Evolutionary conservation across 2,797 vertebrate species (phyloP).

Genomic region (Discoglossus pictus): DNA sequence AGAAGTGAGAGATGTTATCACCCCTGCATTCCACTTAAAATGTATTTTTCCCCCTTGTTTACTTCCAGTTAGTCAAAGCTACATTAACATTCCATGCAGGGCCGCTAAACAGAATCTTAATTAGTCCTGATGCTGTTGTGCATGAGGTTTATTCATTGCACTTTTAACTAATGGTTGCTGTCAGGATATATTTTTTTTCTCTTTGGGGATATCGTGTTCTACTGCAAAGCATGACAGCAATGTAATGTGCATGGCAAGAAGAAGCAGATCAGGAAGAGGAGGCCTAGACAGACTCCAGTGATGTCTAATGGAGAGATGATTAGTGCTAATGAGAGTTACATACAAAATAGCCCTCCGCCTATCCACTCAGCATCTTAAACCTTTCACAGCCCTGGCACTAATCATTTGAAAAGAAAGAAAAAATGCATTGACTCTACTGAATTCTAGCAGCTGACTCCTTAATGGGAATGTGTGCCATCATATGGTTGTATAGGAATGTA

Average conservation of each 20-base stretch:
- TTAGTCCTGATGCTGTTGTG: constrained; percentile 75
- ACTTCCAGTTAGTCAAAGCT: constrained; percentile 69
- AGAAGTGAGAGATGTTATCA: constrained; percentile 77
- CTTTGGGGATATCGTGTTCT: constrained; percentile 73
- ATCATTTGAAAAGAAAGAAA: constrained; percentile 7
- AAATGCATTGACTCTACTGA: not conserved
- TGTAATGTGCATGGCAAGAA: constrained; percentile 64
- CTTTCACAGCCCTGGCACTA: constrained; percentile 1
- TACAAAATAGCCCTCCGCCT: constrained; percentile 48
- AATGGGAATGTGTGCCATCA: too few relatives aligned
- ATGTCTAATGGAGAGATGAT: constrained; percentile 59
- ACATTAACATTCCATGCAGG: constrained; percentile 79
- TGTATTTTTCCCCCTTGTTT: constrained; percentile 61
- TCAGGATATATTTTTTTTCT: constrained; percentile 70
- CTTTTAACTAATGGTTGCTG: constrained; percentile 75
- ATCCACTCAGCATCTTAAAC: constrained; percentile 50
- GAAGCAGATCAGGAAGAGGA: constrained; percentile 55
- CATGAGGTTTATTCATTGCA: constrained; percentile 72
- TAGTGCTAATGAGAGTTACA: constrained; percentile 59
- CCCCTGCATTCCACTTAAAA: constrained; percentile 74
- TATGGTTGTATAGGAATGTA: too few relatives aligned
- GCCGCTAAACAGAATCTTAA: constrained; percentile 80
- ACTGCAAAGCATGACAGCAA: constrained; percentile 72
- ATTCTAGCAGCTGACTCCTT: too few relatives aligned
- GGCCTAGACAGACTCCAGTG: constrained; percentile 58